Evolutionary conservation across 2,113 vertebrate genomes (phyloP), one percentile per base, ranked within the genome.

Genomic region (Macaca mulatta): DNA sequence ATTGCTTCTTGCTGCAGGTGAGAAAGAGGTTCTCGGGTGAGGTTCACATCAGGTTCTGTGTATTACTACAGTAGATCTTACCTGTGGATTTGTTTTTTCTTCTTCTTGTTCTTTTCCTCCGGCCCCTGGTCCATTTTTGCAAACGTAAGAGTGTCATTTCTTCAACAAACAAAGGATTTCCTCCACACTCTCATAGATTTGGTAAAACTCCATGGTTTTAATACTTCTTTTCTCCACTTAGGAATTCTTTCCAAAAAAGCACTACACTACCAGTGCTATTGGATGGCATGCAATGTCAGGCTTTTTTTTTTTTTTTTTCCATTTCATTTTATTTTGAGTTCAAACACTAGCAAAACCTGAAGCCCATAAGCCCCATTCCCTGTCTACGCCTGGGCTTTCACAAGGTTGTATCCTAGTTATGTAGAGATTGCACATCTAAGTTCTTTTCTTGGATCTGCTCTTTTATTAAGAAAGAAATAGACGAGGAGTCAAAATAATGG

Each of bases 1-100:
- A 5, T 14, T 23, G 81, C 59, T 70, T 77, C 78, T 92, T 50
- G 38, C 88, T 97, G 83, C 97, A 97, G 96, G 97, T 98, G 96
- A 84, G 52, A 10, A 57, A 89, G 85, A 96, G 93, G 93, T 94
- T 80, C 82, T 89, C n/a, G 4, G 18, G 23, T 61, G 45, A 14
- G 81, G 32, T 57, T 80, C 50, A 0, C 17, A 2, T n/a, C 25
- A 3, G 55, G 70, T 57, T 61, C 57, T 72, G 40, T 93, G 61
- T 59, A 30, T 64, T 50, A 30, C 59, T 88, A 38, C 25, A 43
- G 67, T 6, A 0, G 17, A 43, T 20, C 52, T 80, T 30, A 45
- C 89, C 67, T 57, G 22, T 64, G 75, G 45, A 11, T 45, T 22
- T 20, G 48, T 48, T 43, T 80, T 48, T 72, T 38, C 5, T 40